These are phyloP conservation scores for Cirrhinus mrigala DNA, from an alignment of 2,797 vertebrate genomes.

Conservation along the genomic window DNA sequence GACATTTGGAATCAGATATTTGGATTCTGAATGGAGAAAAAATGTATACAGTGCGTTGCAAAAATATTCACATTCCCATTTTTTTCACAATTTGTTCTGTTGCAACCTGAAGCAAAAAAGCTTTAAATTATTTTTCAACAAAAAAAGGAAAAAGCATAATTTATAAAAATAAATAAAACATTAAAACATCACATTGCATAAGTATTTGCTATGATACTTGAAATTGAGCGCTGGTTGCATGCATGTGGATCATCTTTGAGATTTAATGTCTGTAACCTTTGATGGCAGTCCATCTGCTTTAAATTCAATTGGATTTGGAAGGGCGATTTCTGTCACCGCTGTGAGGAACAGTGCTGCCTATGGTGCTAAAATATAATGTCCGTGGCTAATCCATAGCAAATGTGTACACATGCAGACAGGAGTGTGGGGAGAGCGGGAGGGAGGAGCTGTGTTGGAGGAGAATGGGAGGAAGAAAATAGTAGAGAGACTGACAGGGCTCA, in stretches of 20 bases:
- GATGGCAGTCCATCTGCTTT: constrained; percentile 12
- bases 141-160: too few species aligned
- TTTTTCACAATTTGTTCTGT: not conserved
- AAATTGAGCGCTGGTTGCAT: not conserved
- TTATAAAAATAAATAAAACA: too few species aligned
- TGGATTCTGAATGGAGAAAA: too few species aligned
- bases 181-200: not conserved
- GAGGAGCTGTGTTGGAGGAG: constrained; percentile 55
- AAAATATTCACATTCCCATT: too few species aligned
- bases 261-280: not conserved
- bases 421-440: constrained; percentile 25
- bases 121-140: not conserved
- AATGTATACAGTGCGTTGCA: too few species aligned
- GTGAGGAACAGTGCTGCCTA: constrained; percentile 63
- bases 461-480: constrained; percentile 50
- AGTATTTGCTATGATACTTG: not conserved
- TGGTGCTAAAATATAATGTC: constrained; percentile 81
- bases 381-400: constrained; percentile 84
- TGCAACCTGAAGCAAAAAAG: not conserved
- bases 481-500: constrained; percentile 73
- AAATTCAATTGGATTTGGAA: constrained; percentile 6
- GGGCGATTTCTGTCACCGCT: not conserved
- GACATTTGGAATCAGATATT: too few species aligned
- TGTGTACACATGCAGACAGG: constrained; percentile 66
- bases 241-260: not conserved